Conservation (phyloP, 2,113 vertebrate genomes). For the Pituophis catenifer region DNA sequence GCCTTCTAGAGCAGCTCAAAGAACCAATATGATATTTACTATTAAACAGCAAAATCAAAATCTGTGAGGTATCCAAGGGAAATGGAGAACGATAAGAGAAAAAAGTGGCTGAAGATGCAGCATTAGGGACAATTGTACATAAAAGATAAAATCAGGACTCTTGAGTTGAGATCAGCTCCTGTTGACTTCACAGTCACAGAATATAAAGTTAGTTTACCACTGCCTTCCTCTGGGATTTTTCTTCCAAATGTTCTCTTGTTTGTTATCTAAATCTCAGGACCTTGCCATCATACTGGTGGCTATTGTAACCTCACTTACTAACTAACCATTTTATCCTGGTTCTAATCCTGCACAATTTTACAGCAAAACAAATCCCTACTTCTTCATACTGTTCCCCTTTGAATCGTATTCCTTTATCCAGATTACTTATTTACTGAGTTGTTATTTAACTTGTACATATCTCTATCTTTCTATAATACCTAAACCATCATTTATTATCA, state of each 20-base stretch:
- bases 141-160: background rate
- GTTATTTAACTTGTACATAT: background rate
- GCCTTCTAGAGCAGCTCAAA: background rate
- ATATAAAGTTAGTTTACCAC: background rate
- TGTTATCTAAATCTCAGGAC: background rate
- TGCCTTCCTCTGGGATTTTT: background rate
- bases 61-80: background rate
- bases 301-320: background rate
- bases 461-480: background rate
- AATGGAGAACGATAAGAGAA: background rate
- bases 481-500: background rate
- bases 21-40: background rate
- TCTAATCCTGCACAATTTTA: background rate
- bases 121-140: background rate
- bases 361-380: background rate
- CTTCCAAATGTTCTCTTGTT: background rate
- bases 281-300: background rate
- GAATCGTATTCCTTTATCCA: background rate
- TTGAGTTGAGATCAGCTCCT: background rate
- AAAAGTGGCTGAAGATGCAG: background rate
- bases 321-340: background rate
- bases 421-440: background rate
- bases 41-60: background rate
- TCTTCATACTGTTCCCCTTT: background rate
- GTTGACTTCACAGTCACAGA: background rate